Base-by-base conservation (phyloP, 2,797 vertebrate genomes). In the Pterois miles region DNA sequence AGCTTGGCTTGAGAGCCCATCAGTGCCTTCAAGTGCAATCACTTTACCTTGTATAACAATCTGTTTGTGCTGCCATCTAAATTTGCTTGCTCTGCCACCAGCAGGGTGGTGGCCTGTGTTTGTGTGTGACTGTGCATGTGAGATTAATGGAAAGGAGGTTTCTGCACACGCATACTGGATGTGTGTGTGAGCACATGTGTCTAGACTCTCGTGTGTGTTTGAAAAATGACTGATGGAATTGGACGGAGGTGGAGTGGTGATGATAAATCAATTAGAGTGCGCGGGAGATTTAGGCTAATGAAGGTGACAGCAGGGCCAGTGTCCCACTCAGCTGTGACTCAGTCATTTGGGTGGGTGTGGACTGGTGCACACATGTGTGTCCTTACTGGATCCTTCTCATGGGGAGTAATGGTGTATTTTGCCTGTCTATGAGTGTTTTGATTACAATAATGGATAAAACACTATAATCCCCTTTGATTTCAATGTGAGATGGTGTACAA, bases 221-320 rank as follows among this genome's bases (percentile, higher is more conserved):
- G 71, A 71, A 58, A 78, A 70, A 83, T 76, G 75, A 74, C 50
- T 83, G 86, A 87, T 81, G 76, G 78, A 76, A 78, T 16, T 84
- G 71, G 82, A 87, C 18, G 34, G 80, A 76, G 77, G 86, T 85
- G 68, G 79, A 85, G 71, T 75, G 77, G 73, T 60, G 52, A 88
- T 92, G 80, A 90, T 92, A 86, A 93, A 92, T 93, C 91, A 91
- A 93, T 93, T 91, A 89, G 64, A 86, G 78, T 86, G 87, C 10
- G 29, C 60, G 46, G 66, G 64, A 81, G 83, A 90, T 86, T 90
- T 77, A 83, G 74, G 56, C 82, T 88, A 87, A 91, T 91, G 83
- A 91, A 88, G 82, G 88, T 76, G 86, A 80, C 80, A 75, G 88
- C 82, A 65, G 80, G 65, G 68, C 71, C 76, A 43, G 11, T 60